phyloP scores from a whole-genome alignment of 2,113 vertebrate genomes.

The Lophura nycthemera region DNA sequence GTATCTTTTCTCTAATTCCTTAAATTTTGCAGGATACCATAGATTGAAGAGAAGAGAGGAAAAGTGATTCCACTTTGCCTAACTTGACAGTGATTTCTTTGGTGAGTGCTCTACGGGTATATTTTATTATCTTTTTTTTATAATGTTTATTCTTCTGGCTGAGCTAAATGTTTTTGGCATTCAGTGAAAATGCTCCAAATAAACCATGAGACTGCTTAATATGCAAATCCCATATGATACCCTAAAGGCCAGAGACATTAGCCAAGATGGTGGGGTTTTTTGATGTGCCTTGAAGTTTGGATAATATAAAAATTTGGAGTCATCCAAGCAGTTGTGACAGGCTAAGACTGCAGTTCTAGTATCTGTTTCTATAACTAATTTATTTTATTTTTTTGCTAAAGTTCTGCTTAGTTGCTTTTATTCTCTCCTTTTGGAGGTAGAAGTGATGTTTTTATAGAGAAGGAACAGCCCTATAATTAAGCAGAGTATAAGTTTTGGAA shows the following conservation, averaged over 20 bases:
- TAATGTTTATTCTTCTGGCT: background rate
- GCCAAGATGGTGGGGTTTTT: background rate
- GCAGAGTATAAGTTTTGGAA: background rate
- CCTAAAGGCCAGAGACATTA: rapidly evolving
- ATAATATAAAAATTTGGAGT: background rate
- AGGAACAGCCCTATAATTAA: background rate
- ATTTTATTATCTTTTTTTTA: background rate
- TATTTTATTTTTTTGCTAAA: background rate
- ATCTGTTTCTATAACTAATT: background rate
- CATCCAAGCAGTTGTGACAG: background rate
- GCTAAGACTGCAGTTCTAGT: background rate
- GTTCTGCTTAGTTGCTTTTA: background rate
- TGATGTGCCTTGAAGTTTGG: rapidly evolving
- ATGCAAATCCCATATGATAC: background rate
- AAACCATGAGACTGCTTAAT: background rate
- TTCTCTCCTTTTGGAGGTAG: background rate
- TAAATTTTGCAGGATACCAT: conserved; percentile 23
- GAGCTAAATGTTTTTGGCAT: background rate
- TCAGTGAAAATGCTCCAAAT: background rate
- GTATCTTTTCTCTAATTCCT: background rate
- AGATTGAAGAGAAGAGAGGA: background rate
- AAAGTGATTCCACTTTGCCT: background rate
- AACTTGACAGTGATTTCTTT: background rate
- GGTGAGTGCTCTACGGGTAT: background rate
- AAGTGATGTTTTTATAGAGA: background rate